A percentile compares a stretch with the other conserved stretches of the same genome.
Conservation (phyloP, 2,888 invertebrate species). For the Caenorhabditis auriculariae region DNA sequence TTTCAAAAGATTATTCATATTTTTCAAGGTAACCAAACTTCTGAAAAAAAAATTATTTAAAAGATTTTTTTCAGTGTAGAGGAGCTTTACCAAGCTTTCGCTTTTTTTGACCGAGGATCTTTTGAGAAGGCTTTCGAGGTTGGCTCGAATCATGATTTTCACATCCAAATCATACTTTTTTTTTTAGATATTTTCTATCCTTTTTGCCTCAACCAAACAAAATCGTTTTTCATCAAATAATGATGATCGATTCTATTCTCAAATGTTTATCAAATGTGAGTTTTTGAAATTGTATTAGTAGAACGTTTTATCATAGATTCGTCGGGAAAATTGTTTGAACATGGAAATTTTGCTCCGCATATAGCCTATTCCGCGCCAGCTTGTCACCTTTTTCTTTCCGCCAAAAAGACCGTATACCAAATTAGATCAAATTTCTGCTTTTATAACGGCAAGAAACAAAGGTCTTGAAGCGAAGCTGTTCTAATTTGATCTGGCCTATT, state of each 20-base stretch:
- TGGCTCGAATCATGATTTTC: background rate
- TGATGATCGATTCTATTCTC: constrained; percentile 18
- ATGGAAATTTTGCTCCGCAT: too few relatives aligned
- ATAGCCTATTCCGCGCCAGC: too few relatives aligned
- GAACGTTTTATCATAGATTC: too few relatives aligned
- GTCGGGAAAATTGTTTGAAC: too few relatives aligned
- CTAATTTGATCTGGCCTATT: too few relatives aligned
- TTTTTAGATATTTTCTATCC: constrained; percentile 8
- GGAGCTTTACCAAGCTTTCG: constrained; percentile 9
- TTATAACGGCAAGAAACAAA: too few relatives aligned
- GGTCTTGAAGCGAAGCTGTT: too few relatives aligned
- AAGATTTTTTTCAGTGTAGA: constrained; percentile 15
- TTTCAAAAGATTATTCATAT: background rate
- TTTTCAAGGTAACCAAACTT: constrained; percentile 12
- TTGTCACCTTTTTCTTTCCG: too few relatives aligned
- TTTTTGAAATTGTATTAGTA: too few relatives aligned
- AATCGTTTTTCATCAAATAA: constrained; percentile 25
- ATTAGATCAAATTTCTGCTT: too few relatives aligned
- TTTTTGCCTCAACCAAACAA: constrained; percentile 15
- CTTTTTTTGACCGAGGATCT: constrained; percentile 2
- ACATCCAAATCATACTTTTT: background rate
- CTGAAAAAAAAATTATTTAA: background rate
- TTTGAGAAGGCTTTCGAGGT: constrained; percentile 1
- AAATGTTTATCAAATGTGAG: too few relatives aligned
- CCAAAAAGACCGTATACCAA: too few relatives aligned